A percentile compares a stretch with the other conserved stretches of the same genome.
phyloP scores from a whole-genome alignment of 2,797 vertebrate genomes.

The Linurgus olivaceus region DNA sequence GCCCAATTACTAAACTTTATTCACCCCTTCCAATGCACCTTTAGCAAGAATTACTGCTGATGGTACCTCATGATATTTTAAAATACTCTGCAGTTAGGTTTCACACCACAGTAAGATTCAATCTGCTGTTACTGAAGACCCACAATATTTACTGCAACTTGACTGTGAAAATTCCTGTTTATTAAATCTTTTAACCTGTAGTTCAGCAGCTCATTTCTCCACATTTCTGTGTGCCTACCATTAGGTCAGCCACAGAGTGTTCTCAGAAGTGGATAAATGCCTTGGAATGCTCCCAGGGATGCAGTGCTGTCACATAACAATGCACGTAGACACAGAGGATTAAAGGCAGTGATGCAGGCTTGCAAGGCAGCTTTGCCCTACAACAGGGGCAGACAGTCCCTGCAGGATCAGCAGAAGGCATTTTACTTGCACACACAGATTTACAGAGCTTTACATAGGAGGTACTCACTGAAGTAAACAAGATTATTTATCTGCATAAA shows the following conservation, averaged over 20 bases:
- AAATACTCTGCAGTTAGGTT: neutral
- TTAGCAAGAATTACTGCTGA: slow-evolving; percentile 30
- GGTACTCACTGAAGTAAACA: neutral
- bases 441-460: neutral
- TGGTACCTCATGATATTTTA: slow-evolving; percentile 12
- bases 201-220: neutral
- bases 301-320: neutral
- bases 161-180: neutral
- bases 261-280: neutral
- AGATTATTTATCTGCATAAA: neutral
- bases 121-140: neutral
- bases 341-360: neutral
- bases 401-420: neutral
- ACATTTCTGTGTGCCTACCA: neutral
- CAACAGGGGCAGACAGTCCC: neutral
- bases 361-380: neutral
- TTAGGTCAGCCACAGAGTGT: neutral
- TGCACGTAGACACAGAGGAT: neutral
- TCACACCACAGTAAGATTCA: neutral
- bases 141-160: neutral
- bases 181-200: neutral
- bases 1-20: slow-evolving; percentile 49
- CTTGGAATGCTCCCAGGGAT: neutral
- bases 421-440: neutral
- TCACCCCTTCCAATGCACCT: slow-evolving; percentile 15